Evolutionary conservation across 2,113 vertebrate genomes (phyloP), one percentile per base, ranked within the genome.

Genomic region (Genyomyrus donnyi): DNA sequence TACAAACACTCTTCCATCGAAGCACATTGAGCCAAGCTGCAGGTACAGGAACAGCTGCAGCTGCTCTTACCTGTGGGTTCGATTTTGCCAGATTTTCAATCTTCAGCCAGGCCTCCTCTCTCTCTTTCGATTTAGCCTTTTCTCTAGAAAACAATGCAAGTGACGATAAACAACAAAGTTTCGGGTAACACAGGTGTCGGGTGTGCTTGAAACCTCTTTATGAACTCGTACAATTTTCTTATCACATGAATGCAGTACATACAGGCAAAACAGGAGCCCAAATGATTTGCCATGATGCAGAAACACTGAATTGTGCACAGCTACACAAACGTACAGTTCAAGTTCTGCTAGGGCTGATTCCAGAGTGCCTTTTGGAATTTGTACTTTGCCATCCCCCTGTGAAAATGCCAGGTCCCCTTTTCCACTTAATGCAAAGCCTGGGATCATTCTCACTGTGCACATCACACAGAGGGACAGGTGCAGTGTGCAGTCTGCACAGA

Each of bases 21-120:
- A 66, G 62, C n/a, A 11, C 62, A 27, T 27, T n/a, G 24, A 27
- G n/a, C 24, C 62, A 3, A 27, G 62, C 9, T 27, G n/a, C 62
- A 13, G 0, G 24, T 27, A n/a, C 56, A 24, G 24, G 24, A 62
- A 11, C n/a, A 74, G 31, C 31, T 74, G 4, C 70, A 35, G 70
- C 70, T 19, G 15, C 70, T 39, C 70, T 42, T 95, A 99, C 98
- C 98, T 99, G 97, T 94, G 98, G 98, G 94, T 99, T 99, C 90
- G 98, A 97, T 96, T 99, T 99, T 93, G 98, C 98, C 92, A 99
- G 97, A 94, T 97, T 98, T 94, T 99, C 98, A 93, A 99, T 99
- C 96, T 99, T 99, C 95, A 98, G 95, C 98, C 98, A 99, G 0
- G 98, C 97, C 94, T 99, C 98, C 96, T 99, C 98, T 91, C 98